Conservation (phyloP, 2,797 vertebrate genomes). For the Epinephelus malabaricus region DNA sequence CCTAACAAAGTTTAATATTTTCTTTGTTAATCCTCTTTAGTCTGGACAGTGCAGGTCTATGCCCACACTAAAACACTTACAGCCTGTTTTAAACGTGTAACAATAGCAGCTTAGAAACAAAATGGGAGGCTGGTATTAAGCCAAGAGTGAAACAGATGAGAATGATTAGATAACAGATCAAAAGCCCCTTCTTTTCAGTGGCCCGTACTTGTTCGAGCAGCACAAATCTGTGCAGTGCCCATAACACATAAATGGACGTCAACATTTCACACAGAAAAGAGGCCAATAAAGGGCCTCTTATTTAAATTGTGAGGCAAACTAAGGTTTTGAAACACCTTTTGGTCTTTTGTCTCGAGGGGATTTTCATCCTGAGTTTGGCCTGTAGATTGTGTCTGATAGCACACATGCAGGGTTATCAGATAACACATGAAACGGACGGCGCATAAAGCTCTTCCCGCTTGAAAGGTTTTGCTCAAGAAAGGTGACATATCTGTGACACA, state of each 20-base stretch:
- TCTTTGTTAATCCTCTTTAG: neutral
- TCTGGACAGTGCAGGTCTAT: neutral
- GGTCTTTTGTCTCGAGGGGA: slow-evolving; percentile 8
- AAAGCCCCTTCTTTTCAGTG: slow-evolving; percentile 35
- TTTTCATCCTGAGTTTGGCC: slow-evolving; percentile 3
- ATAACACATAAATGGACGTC: slow-evolving; percentile 35
- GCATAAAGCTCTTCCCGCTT: slow-evolving; percentile 28
- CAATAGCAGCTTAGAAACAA: slow-evolving; percentile 49
- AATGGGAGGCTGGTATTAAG: slow-evolving; percentile 35
- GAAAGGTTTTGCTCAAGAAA: slow-evolving; percentile 38
- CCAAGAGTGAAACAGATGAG: slow-evolving; percentile 63
- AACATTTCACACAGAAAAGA: slow-evolving; percentile 41
- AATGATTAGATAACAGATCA: slow-evolving; percentile 75
- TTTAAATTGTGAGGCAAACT: slow-evolving; percentile 46
- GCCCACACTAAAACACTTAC: slow-evolving; percentile 5
- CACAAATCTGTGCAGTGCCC: slow-evolving; percentile 24
- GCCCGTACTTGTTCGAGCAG: slow-evolving; percentile 48
- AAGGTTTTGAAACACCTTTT: slow-evolving; percentile 23
- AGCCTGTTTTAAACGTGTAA: slow-evolving; percentile 27
- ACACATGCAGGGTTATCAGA: slow-evolving; percentile 52
- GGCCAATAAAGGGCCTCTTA: slow-evolving; percentile 28
- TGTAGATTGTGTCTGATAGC: slow-evolving; percentile 41
- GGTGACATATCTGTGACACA: slow-evolving; percentile 15
- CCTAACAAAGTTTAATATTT: neutral
- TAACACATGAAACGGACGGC: slow-evolving; percentile 49